Conservation (phyloP, 1,140 invertebrate species). For the Sarcophaga peregrina region DNA sequence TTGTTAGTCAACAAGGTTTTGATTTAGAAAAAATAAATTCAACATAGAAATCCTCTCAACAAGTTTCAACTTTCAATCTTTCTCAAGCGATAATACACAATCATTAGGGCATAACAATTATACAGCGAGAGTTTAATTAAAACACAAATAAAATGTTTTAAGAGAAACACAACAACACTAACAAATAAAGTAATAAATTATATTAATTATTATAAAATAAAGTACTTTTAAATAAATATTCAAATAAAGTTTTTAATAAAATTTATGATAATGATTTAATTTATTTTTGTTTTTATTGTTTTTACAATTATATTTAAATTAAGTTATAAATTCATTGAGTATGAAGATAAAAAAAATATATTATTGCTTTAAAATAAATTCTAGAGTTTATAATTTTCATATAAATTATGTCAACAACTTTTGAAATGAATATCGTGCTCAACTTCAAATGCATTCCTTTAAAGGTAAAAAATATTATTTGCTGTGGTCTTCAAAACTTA, state of each 20-base stretch:
- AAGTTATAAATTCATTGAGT: neutral
- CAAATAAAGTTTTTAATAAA: no score
- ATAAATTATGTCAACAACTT: constrained; percentile 1
- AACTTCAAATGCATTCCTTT: neutral
- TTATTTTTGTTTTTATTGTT: no score
- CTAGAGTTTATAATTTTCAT: neutral
- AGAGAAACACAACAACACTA: no score
- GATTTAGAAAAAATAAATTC: neutral
- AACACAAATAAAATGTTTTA: no score
- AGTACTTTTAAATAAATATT: no score
- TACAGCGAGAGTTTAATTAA: no score
- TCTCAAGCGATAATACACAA: neutral
- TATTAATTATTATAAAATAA: no score
- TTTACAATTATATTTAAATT: neutral
- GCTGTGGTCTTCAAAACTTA: neutral
- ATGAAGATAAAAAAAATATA: neutral
- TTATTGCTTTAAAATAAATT: neutral
- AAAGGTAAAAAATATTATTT: no score
- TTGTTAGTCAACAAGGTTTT: neutral
- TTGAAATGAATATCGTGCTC: neutral
- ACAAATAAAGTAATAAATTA: no score
- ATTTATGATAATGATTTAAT: no score
- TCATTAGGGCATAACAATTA: no score
- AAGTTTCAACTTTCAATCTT: neutral
- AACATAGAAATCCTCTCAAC: neutral